Evolutionary conservation across 2,797 vertebrate species (phyloP), one percentile per base, ranked within the genome.

Genomic region (Chlorospingus flavigularis): DNA sequence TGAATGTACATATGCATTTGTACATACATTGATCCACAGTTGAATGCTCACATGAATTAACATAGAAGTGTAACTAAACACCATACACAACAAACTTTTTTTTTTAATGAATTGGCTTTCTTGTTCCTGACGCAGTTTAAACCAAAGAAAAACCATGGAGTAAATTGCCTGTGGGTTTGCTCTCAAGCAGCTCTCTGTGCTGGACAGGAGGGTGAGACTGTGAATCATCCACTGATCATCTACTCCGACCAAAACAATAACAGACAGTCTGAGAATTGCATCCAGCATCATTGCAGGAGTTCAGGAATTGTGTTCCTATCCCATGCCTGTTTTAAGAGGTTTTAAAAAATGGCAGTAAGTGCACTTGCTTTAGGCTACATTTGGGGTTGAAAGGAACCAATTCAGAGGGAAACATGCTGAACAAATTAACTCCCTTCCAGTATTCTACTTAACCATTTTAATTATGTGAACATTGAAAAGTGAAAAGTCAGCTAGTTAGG

Each of bases 321-420:
- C 47, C 58, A 91, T 10, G 82, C 18, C 60, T 71, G 45, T 63
- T 95, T 94, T 84, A 90, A 91, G 71, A 88, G 65, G 42, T 86
- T 95, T 80, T 72, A 76, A 90, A 61, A 88, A 90, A 67, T 9
- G 61, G 51, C 86, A 75, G 48, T 89, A 92, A 94, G 92, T 50
- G 78, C 58, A 80, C 66, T 96, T 95, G 95, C 95, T 97, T 74
- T 88, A 96, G 95, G 96, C 94, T 75, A 96, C 88, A 92, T 86
- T 72, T 94, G 77, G n/a, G 58, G 78, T 80, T 96, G 94, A 97
- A 94, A 91, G 81, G 72, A 92, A 75, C 43, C 63, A 88, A 92
- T 87, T 97, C 91, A 96, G 85, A 89, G 88, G 84, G 47, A 95
- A 94, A 91, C 76, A 92, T 65, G 47, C 72, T 96, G 93, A 95